Evolutionary conservation across 2,113 vertebrate genomes (phyloP), one percentile per base, ranked within the genome.

Genomic region (Tetrao urogallus): DNA sequence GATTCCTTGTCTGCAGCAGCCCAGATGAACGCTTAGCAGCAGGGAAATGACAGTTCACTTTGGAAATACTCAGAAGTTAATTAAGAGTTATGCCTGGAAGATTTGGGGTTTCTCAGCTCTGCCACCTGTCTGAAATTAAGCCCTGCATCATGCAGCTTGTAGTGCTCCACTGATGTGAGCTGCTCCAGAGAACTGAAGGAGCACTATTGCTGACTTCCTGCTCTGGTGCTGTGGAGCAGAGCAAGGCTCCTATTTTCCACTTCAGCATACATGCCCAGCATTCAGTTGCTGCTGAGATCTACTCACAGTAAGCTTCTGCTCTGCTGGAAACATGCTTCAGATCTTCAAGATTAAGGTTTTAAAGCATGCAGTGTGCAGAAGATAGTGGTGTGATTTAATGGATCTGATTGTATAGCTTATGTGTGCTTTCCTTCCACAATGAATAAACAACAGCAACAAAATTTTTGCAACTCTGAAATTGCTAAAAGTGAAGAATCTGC

Each of bases 71-170:
- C 58, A 63, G 78, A 76, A 86, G 74, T 73, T 52, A 76, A 57
- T 28, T 25, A 61, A 61, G 36, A 94, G 50, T 36, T 47, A 70
- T 8, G 67, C 40, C 56, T 36, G 71, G 48, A 69, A 80, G 78
- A 67, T 38, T 65, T 48, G 58, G 82, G 85, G 30, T 63, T 82
- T 45, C 64, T 75, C 78, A 85, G 74, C 66, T 75, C 48, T 30
- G 71, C 52, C 78, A 64, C 91, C 71, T 78, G 81, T 50, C 66
- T 92, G 79, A 70, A 69, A 40, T 6, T 15, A 32, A 89, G 64
- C 11, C 25, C 30, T 20, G 12, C 28, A 45, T n/a, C 83, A 38
- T 11, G 57, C 40, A n/a, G 56, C 19, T 47, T 2, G 1, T 30
- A 48, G 38, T 1, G 48, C 54, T 78, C 5, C 14, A 3, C 64